Evolutionary conservation across 2,113 vertebrate genomes (phyloP).

Genomic region (Gadus chalcogrammus): DNA sequence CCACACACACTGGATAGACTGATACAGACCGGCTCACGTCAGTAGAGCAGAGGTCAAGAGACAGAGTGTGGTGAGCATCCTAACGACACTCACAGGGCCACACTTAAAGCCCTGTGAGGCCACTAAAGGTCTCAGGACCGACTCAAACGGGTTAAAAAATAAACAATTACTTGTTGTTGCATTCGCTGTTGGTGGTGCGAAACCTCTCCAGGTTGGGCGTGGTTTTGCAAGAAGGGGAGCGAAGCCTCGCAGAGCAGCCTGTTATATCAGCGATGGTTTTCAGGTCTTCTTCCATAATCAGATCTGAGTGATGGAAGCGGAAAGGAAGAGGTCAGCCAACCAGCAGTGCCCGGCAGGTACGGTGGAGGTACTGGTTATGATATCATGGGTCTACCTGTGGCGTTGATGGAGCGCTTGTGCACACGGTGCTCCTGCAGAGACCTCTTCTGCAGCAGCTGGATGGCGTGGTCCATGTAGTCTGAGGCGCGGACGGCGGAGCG

Average conservation of each 20-base stretch:
- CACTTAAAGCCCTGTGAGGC: too few species aligned
- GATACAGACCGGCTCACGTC: background rate
- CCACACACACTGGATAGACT: background rate
- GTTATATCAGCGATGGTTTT: constrained; percentile 63
- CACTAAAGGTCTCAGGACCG: too few species aligned
- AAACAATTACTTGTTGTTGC: constrained; percentile 79
- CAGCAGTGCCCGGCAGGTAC: too few species aligned
- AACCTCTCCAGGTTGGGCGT: constrained; percentile 31
- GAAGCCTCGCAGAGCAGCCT: constrained; percentile 70
- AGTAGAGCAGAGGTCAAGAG: too few species aligned
- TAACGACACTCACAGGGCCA: too few species aligned
- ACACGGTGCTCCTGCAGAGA: constrained; percentile 15
- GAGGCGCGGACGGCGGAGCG: constrained; percentile 66
- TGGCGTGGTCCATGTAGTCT: constrained; percentile 74
- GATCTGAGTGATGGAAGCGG: constrained; percentile 53
- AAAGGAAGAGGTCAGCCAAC: background rate
- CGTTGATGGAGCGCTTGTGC: constrained; percentile 69
- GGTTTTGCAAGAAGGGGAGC: constrained; percentile 46
- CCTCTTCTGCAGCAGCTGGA: constrained; percentile 68
- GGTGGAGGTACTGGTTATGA: background rate
- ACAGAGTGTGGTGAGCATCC: too few species aligned
- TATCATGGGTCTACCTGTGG: constrained; percentile 70
- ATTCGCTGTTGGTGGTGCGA: constrained; percentile 70
- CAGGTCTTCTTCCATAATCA: constrained; percentile 70
- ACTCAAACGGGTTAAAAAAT: too few species aligned